Conservation (phyloP, 2,113 vertebrate species). For the Bufo bufo region DNA sequence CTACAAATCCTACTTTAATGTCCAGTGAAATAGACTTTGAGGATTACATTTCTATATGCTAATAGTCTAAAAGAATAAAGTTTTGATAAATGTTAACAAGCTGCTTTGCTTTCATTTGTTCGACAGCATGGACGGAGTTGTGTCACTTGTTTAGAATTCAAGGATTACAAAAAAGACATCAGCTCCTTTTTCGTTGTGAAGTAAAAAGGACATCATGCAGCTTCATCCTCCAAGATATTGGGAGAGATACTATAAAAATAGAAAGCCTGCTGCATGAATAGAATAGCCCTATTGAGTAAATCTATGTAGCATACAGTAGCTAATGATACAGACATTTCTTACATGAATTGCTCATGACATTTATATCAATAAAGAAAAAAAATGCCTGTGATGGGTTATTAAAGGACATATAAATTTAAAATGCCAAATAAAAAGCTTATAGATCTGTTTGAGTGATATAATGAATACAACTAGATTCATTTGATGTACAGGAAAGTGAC, state of each 20-base stretch:
- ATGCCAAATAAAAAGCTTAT: background rate
- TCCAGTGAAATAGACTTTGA: slow-evolving; percentile 65
- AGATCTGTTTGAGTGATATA: background rate
- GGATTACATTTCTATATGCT: slow-evolving; percentile 64
- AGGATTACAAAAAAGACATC: slow-evolving; percentile 49
- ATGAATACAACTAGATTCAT: background rate
- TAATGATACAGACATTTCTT: slow-evolving; percentile 11
- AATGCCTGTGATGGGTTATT: background rate
- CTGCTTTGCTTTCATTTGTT: slow-evolving; percentile 55
- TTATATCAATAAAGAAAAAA: slow-evolving; percentile 5
- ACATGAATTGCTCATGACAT: slow-evolving; percentile 12
- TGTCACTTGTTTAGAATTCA: slow-evolving; percentile 53
- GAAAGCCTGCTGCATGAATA: background rate
- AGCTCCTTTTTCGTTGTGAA: background rate
- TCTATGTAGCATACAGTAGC: background rate
- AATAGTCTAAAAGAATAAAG: slow-evolving; percentile 63
- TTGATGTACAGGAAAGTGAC: background rate
- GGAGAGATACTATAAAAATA: slow-evolving; percentile 6
- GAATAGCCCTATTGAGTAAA: background rate
- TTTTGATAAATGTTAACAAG: slow-evolving; percentile 64
- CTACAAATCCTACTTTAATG: slow-evolving; percentile 66
- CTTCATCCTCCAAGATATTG: slow-evolving; percentile 3
- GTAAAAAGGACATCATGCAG: background rate
- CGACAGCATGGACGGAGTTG: slow-evolving; percentile 54
- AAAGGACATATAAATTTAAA: background rate